Conservation (phyloP, 1,140 invertebrate species). For the Anastrepha ludens region DNA sequence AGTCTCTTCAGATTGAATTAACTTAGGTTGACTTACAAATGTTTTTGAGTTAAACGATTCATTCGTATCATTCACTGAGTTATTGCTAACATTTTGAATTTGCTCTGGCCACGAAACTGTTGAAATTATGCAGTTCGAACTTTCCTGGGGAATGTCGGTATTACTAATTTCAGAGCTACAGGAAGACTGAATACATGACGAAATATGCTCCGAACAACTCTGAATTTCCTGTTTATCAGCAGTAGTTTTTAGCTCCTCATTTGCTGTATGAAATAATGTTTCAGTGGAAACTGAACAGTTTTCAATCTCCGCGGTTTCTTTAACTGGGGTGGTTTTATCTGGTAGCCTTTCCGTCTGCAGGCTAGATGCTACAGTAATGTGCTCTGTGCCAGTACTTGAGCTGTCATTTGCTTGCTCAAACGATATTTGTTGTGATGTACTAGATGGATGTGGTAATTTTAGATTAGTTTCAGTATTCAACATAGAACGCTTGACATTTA, state of each 20-base stretch:
- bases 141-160: not conserved
- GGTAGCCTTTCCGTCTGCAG: not conserved
- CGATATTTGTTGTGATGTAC: not conserved
- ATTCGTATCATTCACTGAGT: not conserved
- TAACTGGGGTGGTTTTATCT: too few relatives aligned
- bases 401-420: not conserved
- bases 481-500: too few relatives aligned
- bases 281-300: too few relatives aligned
- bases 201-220: not conserved
- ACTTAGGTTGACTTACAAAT: not conserved
- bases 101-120: not conserved
- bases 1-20: not conserved
- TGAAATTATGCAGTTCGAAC: not conserved
- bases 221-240: not conserved
- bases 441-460: not conserved
- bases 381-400: not conserved
- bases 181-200: not conserved
- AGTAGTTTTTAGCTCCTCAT: not conserved
- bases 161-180: not conserved
- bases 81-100: not conserved
- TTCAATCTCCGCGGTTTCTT: too few relatives aligned
- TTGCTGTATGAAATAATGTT: too few relatives aligned
- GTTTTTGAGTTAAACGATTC: constrained; percentile 42
- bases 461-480: not conserved
- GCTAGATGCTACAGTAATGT: not conserved